phyloP scores from a whole-genome alignment of 2,888 invertebrate species.

The Meta bourneti region DNA sequence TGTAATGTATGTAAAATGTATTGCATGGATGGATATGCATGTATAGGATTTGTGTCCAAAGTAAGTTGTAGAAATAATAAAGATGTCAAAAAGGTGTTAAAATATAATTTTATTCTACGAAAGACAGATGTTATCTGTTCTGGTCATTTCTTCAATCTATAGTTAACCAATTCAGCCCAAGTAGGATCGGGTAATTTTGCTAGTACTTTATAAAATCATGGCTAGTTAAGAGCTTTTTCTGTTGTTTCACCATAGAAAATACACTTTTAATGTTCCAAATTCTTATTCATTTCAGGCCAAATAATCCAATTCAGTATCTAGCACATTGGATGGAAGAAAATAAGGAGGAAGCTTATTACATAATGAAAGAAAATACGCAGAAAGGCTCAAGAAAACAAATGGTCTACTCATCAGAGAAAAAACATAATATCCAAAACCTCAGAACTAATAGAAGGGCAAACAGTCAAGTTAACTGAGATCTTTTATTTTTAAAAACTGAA shows the following conservation, averaged over 20 bases:
- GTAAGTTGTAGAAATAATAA: neutral
- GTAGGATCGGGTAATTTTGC: neutral
- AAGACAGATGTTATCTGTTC: too few relatives aligned
- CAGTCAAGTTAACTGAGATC: too few relatives aligned
- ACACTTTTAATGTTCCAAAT: neutral
- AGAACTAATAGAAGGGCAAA: too few relatives aligned
- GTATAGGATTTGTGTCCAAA: neutral
- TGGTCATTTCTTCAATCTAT: too few relatives aligned
- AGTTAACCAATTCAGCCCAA: too few relatives aligned
- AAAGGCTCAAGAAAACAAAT: too few relatives aligned
- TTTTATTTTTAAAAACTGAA: too few relatives aligned
- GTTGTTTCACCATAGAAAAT: neutral
- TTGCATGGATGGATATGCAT: too few relatives aligned
- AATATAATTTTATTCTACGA: too few relatives aligned
- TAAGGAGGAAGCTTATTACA: conserved; percentile 34
- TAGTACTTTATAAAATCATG: neutral
- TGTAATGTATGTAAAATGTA: too few relatives aligned
- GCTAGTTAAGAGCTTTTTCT: neutral
- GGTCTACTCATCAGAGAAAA: too few relatives aligned
- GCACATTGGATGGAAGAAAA: conserved; percentile 43
- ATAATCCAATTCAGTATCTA: conserved; percentile 45
- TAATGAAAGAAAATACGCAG: neutral
- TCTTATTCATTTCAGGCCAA: conserved; percentile 15
- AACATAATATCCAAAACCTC: too few relatives aligned
- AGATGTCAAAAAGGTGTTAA: neutral